A percentile compares a stretch with the other conserved stretches of the same genome.
Conservation (phyloP, 1,140 invertebrate species). For the Drosophila pandora region DNA sequence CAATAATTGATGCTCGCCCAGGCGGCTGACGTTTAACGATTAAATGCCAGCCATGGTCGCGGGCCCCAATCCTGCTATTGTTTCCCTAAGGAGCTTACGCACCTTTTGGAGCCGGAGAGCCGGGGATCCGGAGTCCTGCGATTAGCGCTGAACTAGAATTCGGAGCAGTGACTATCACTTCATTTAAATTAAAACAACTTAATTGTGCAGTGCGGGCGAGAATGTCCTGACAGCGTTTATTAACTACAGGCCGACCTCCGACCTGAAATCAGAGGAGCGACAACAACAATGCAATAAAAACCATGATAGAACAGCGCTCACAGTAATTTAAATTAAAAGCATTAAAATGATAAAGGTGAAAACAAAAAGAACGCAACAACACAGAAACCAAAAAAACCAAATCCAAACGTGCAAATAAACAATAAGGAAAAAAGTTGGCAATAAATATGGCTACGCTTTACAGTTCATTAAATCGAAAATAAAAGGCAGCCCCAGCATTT, state of each 20-base stretch:
- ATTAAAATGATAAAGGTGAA: slow-evolving; percentile 63
- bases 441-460: slow-evolving; percentile 79
- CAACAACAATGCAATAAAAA: slow-evolving; percentile 40
- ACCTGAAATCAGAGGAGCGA: slow-evolving; percentile 6
- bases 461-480: slow-evolving; percentile 81
- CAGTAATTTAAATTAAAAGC: slow-evolving; percentile 78
- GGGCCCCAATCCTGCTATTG: neutral
- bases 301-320: slow-evolving; percentile 41
- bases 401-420: slow-evolving; percentile 52
- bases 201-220: neutral
- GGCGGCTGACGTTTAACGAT: slow-evolving; percentile 65
- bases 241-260: slow-evolving; percentile 56
- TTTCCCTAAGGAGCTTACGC: neutral
- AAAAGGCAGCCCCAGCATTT: slow-evolving; percentile 67
- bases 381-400: slow-evolving; percentile 26
- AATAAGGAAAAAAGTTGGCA: slow-evolving; percentile 60
- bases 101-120: too few relatives aligned
- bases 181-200: neutral
- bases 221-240: slow-evolving; percentile 60
- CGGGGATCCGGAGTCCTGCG: too few relatives aligned
- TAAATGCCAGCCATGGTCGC: slow-evolving; percentile 31
- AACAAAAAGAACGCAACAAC: slow-evolving; percentile 30
- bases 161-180: neutral
- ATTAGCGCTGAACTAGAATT: too few relatives aligned
- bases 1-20: slow-evolving; percentile 62